These are phyloP conservation scores for Pasiphila rectangulata DNA, from an alignment of 2,888 invertebrate genomes.

Conservation along the genomic window DNA sequence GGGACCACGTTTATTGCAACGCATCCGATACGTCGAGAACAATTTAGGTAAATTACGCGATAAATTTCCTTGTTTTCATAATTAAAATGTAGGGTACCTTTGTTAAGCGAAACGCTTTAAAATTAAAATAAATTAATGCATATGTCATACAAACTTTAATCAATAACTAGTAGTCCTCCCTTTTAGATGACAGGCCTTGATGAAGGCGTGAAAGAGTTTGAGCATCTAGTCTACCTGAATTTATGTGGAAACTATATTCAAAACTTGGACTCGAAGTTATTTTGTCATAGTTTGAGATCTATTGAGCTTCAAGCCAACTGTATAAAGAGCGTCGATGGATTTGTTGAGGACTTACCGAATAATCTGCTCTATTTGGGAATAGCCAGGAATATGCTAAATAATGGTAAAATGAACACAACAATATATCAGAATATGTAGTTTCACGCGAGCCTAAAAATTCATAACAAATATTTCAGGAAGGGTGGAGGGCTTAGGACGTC, in stretches of 20 bases:
- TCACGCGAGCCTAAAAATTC: not conserved
- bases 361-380: slow-evolving; percentile 75
- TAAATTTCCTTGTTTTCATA: too few species aligned
- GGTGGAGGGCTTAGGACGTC: slow-evolving; percentile 38
- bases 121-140: too few species aligned
- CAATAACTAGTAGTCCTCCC: not conserved
- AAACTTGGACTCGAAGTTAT: slow-evolving; percentile 49
- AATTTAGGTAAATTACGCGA: too few species aligned
- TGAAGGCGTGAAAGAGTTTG: slow-evolving; percentile 52
- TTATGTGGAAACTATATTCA: slow-evolving; percentile 65
- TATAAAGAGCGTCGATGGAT: slow-evolving; percentile 51
- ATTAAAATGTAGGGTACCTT: too few species aligned
- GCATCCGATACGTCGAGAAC: too few species aligned
- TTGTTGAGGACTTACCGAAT: slow-evolving; percentile 57
- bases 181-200: slow-evolving; percentile 77
- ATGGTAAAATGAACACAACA: slow-evolving; percentile 9
- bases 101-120: too few species aligned
- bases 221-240: slow-evolving; percentile 64
- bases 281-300: slow-evolving; percentile 62
- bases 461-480: slow-evolving; percentile 44
- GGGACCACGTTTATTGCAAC: too few species aligned
- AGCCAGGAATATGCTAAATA: slow-evolving; percentile 65
- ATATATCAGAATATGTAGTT: not conserved
- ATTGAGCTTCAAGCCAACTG: slow-evolving; percentile 77
- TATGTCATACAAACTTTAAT: too few species aligned